These are phyloP conservation scores for Tachycineta bicolor DNA, from an alignment of 2,113 vertebrate genomes.

Conservation along the genomic window DNA sequence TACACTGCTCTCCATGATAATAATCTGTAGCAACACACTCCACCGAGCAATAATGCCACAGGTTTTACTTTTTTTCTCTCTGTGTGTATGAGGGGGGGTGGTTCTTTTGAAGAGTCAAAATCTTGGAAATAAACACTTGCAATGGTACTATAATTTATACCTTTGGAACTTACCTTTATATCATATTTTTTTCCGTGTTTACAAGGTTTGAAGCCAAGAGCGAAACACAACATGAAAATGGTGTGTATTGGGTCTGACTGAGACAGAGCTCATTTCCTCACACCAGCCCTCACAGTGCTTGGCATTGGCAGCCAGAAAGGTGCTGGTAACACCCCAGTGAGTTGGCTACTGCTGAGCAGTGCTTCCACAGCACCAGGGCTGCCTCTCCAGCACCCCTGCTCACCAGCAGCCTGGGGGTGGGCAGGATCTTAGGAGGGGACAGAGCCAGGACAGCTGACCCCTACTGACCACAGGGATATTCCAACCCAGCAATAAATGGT, in stretches of 20 bases:
- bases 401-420: neutral
- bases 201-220: neutral
- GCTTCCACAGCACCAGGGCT: neutral
- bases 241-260: neutral
- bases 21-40: neutral
- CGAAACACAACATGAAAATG: neutral
- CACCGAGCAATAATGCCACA: neutral
- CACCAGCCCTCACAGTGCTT: neutral
- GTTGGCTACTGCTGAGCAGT: neutral
- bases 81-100: too few relatives aligned
- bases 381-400: neutral
- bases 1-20: neutral
- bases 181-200: neutral
- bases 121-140: neutral
- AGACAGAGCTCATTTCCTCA: neutral
- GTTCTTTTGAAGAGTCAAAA: neutral
- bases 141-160: neutral
- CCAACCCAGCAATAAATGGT: neutral
- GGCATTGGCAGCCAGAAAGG: neutral
- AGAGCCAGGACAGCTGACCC: neutral
- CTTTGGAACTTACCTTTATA: neutral
- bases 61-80: neutral
- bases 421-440: neutral
- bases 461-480: neutral
- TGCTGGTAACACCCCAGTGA: neutral